Base-by-base conservation (phyloP, 2,113 vertebrate genomes). In the Pygathrix nemaeus region DNA sequence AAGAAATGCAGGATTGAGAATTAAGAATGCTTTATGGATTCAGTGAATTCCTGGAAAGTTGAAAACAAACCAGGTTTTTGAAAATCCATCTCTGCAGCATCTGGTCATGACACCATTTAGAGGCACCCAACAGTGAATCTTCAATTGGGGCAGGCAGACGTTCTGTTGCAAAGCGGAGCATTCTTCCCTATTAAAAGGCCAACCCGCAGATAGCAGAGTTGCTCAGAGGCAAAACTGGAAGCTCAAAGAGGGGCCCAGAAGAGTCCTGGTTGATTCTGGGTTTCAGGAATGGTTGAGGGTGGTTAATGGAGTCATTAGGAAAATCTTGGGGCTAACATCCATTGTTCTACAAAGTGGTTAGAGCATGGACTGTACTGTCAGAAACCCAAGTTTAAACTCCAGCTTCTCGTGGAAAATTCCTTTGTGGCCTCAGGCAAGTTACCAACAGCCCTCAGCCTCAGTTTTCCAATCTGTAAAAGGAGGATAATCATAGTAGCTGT, bases 131-230 rank as follows among this genome's bases (percentile, higher is more conserved):
- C 59, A 3, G 68, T 1, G 68, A 52, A 6, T n/a, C 35, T 30
- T 75, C 1, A 0, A 3, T 0, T 14, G 11, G 0, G 4, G 64
- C 55, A 43, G 73, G 38, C 55, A 43, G 73, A 35, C 35, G 0
- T 32, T 40, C 5, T 35, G 14, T 64, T 13, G 12, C 80, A 57
- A 81, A 57, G 86, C 18, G 5, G 59, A 30, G 50, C 35, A 7
- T n/a, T 38, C 75, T n/a, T 55, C 38, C 18, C 21, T 68, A 0
- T n/a, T 38, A 66, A 38, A 30, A 27, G 8, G 40, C 61, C 38
- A 13, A 21, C 45, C 52, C 50, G 66, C 48, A 27, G 17, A 7
- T 1, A 32, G 84, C 68, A 55, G 12, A 25, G 27, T 25, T 50
- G 12, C 61, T 90, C 17, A 70, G 61, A 43, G 66, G n/a, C 72